phyloP scores from a whole-genome alignment of 2,888 invertebrate genomes.

The Crioceris asparagi region DNA sequence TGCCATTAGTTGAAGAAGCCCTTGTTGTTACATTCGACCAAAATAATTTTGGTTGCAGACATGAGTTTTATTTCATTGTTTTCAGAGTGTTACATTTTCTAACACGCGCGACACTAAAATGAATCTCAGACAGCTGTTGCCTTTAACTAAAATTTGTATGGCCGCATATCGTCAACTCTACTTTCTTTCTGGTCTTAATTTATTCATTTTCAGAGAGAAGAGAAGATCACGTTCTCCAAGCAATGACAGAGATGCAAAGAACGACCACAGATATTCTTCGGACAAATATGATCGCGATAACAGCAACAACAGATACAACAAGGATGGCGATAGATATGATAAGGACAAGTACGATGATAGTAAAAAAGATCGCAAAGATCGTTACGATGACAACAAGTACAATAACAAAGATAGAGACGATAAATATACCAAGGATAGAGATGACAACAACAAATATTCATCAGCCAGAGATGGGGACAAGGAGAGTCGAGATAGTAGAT shows the following conservation, averaged over 20 bases:
- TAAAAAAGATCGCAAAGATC: slow-evolving; percentile 27
- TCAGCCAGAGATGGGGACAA: slow-evolving; percentile 27
- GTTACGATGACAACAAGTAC: slow-evolving; percentile 25
- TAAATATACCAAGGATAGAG: slow-evolving; percentile 25
- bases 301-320: slow-evolving; percentile 27
- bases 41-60: no score
- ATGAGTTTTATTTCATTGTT: no score
- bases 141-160: no score
- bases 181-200: background rate
- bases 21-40: no score
- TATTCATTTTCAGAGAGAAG: slow-evolving; percentile 33
- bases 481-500: no score
- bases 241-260: slow-evolving; percentile 34
- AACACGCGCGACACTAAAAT: no score
- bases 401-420: slow-evolving; percentile 26
- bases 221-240: slow-evolving; percentile 34
- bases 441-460: slow-evolving; percentile 26
- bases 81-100: slow-evolving; percentile 4
- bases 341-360: slow-evolving; percentile 27
- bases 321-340: slow-evolving; percentile 23
- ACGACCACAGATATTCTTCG: slow-evolving; percentile 35
- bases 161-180: background rate
- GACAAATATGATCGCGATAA: slow-evolving; percentile 29
- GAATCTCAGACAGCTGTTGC: no score
- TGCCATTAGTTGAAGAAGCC: no score